phyloP scores from a whole-genome alignment of 2,113 vertebrate species.

The Helogale parvula region DNA sequence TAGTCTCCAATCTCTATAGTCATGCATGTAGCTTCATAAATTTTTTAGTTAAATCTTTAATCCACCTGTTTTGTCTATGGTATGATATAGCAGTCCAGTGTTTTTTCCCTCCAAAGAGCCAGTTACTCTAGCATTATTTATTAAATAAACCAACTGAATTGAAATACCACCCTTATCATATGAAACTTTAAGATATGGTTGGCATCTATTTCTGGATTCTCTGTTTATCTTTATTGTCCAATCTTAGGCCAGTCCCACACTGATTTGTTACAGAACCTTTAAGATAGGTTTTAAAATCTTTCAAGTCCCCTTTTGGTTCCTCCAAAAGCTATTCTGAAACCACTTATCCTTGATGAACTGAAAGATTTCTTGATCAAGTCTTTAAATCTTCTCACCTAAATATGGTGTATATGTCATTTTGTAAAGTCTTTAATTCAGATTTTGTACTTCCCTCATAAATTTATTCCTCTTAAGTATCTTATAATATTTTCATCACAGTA shows the following conservation, averaged over 20 bases:
- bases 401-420: not conserved
- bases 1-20: not conserved
- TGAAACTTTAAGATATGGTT: not conserved
- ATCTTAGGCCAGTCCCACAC: not conserved
- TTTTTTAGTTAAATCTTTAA: constrained; percentile 22
- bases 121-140: not conserved
- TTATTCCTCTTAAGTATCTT: constrained; percentile 29
- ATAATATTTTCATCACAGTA: not conserved
- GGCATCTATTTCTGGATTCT: not conserved
- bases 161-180: not conserved
- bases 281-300: not conserved
- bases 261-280: not conserved
- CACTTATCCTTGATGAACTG: not conserved
- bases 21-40: not conserved
- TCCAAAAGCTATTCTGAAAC: not conserved
- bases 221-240: not conserved
- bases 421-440: constrained; percentile 5
- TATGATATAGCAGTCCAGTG: constrained; percentile 6
- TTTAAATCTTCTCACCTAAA: not conserved
- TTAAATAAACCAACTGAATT: not conserved
- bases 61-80: not conserved
- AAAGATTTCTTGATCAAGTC: not conserved
- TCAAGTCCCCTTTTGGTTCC: not conserved
- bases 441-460: not conserved
- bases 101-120: not conserved